Evolutionary conservation across 2,888 invertebrate species (phyloP).

Genomic region (Argynnis bischoffii): DNA sequence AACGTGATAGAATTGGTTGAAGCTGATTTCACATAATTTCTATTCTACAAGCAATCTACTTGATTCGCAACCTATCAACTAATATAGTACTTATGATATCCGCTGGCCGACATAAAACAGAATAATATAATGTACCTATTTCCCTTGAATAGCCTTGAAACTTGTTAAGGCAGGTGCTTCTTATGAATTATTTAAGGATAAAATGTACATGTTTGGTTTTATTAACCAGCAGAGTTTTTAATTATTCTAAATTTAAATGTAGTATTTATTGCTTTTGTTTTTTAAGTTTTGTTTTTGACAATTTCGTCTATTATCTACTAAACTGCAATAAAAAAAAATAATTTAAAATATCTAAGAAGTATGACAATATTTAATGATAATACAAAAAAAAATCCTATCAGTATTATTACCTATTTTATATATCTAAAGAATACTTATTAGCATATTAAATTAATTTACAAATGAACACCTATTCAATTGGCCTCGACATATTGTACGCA

Average conservation of each 20-base stretch:
- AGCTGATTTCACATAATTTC: slow-evolving; percentile 58
- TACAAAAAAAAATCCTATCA: neutral
- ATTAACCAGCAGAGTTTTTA: neutral
- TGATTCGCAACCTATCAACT: slow-evolving; percentile 60
- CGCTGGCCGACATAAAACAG: slow-evolving; percentile 9
- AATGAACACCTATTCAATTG: slow-evolving; percentile 50
- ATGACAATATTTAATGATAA: no score
- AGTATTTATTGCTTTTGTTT: neutral
- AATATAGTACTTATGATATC: slow-evolving; percentile 53
- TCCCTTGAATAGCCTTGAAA: slow-evolving; percentile 21
- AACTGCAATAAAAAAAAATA: no score
- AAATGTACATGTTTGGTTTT: slow-evolving; percentile 1
- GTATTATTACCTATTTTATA: neutral
- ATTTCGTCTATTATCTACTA: no score
- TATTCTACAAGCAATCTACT: slow-evolving; percentile 53
- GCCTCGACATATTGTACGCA: slow-evolving; percentile 56
- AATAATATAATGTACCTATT: slow-evolving; percentile 17
- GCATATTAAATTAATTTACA: slow-evolving; percentile 55
- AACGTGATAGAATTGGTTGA: slow-evolving; percentile 52
- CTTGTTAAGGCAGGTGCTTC: slow-evolving; percentile 21
- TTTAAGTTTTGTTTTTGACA: neutral
- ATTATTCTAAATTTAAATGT: slow-evolving; percentile 1
- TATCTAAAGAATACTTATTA: slow-evolving; percentile 44
- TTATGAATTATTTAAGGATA: slow-evolving; percentile 17
- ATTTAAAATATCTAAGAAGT: no score